phyloP scores from a whole-genome alignment of 2,888 invertebrate genomes.

The Scaptomyza flava region DNA sequence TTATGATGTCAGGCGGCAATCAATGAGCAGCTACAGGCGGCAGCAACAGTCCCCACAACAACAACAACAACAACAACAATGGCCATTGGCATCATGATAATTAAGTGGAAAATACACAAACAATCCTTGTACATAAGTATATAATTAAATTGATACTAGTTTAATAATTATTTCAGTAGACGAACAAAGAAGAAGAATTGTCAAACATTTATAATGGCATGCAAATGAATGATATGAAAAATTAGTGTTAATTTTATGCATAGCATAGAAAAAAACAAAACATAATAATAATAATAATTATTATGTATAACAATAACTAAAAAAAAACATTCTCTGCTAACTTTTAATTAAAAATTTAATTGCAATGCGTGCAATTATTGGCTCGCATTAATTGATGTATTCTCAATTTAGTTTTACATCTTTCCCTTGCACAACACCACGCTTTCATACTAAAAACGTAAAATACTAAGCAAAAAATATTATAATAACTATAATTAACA shows the following conservation, averaged over 20 bases:
- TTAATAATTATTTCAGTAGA: constrained; percentile 40
- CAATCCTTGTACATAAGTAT: constrained; percentile 55
- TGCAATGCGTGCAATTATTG: constrained; percentile 49
- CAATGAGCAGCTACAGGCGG: constrained; percentile 23
- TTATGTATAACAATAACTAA: constrained; percentile 34
- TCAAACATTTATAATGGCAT: constrained; percentile 30
- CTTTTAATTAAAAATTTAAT: constrained; percentile 51
- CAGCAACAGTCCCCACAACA: not conserved
- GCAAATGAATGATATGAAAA: constrained; percentile 45
- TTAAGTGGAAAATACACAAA: constrained; percentile 43
- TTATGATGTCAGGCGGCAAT: constrained; percentile 54
- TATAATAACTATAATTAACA: constrained; percentile 11
- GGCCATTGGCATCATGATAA: constrained; percentile 61
- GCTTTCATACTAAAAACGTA: constrained; percentile 6
- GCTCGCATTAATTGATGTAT: constrained; percentile 44
- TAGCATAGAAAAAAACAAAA: constrained; percentile 55
- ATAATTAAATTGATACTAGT: constrained; percentile 55
- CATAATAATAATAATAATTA: constrained; percentile 9
- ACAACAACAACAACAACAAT: constrained; percentile 16
- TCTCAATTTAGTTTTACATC: constrained; percentile 46
- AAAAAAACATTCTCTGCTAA: constrained; percentile 21
- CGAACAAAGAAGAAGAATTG: constrained; percentile 19
- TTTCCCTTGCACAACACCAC: constrained; percentile 30
- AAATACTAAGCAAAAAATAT: constrained; percentile 5
- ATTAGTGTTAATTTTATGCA: constrained; percentile 73